Evolutionary conservation across 2,888 invertebrate genomes (phyloP), one percentile per base, ranked within the genome.

Genomic region (Oxystoma pomonae): DNA sequence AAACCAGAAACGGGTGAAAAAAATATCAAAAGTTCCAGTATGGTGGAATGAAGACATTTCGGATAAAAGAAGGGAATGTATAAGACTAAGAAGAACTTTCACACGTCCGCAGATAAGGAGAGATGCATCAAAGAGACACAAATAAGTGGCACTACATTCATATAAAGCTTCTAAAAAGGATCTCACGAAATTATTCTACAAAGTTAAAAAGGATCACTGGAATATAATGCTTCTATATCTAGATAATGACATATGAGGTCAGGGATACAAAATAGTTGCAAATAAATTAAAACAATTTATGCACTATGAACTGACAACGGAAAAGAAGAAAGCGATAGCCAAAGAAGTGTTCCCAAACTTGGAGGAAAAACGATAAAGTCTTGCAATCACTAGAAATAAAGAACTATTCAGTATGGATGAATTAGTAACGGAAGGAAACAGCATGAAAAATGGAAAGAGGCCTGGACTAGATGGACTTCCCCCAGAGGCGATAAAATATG

Each of bases 231-330:
- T 58, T 20, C 19, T 35, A 2, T 55, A 63, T 1, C 50, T 63
- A 3, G 16, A 63, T 2, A 18, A 50, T 1, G 56, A 63, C n/a
- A 55, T 63, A 50, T 62, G 59, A 50, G 59, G 63, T 1, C 16
- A 63, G n/a, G 63, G 59, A 1, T 62, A 62, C 18, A 58, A 59
- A 49, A 62, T 62, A 12, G 59, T 49, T 1, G 52, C 51, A 51
- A 58, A 50, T 2, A 12, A 19, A 16, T 7, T 52, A 53, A 16
- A 12, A 51, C 2, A 20, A 7, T 35, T 35, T 12, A 35, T 12
- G 12, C 35, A 3, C 5, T 35, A 35, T 12, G 35, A 35, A 12
- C 12, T 35, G 12, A 35, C 35, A 12, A 35, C 12, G 5, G 35
- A 35, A 12, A 35, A 35, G 35, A 35, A 35, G 12, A 35, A 12